Conservation (phyloP, 2,888 invertebrate species). For the Eubasilissa splendida region DNA sequence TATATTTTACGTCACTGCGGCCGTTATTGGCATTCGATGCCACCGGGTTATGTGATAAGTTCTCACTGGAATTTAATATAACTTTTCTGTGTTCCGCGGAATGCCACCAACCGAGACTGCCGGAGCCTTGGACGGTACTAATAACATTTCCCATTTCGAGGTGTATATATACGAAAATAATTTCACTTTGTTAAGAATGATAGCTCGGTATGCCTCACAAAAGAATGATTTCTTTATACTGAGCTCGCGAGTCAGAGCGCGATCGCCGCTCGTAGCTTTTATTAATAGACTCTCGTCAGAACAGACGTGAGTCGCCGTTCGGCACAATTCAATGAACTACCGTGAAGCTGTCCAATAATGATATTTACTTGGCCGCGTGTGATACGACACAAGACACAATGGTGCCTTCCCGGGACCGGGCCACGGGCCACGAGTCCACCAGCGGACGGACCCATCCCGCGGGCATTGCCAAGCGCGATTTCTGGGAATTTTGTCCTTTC, state of each 20-base stretch:
- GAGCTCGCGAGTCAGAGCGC: slow-evolving; percentile 41
- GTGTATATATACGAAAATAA: slow-evolving; percentile 34
- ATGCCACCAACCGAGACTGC: slow-evolving; percentile 38
- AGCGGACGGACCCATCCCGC: not conserved
- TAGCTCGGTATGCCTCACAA: slow-evolving; percentile 36
- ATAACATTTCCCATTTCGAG: slow-evolving; percentile 53
- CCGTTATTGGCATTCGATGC: not conserved
- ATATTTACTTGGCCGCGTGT: slow-evolving; percentile 2
- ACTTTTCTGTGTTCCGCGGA: slow-evolving; percentile 27
- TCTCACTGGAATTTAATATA: slow-evolving; percentile 25
- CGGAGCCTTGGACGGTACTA: slow-evolving; percentile 33
- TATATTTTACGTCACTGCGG: not conserved
- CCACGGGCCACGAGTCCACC: not conserved
- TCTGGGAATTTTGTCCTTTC: slow-evolving; percentile 21
- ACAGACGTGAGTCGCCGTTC: slow-evolving; percentile 46
- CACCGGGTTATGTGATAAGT: slow-evolving; percentile 11
- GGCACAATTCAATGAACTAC: slow-evolving; percentile 53
- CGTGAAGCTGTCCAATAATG: slow-evolving; percentile 27
- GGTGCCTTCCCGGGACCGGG: not conserved
- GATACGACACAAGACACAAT: not conserved
- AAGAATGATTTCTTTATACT: slow-evolving; percentile 49
- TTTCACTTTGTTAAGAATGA: slow-evolving; percentile 30
- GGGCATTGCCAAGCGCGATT: slow-evolving; percentile 7
- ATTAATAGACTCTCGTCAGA: slow-evolving; percentile 57
- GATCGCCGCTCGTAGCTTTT: slow-evolving; percentile 44